Conservation (phyloP, 2,888 invertebrate species). For the Tetragonisca angustula region DNA sequence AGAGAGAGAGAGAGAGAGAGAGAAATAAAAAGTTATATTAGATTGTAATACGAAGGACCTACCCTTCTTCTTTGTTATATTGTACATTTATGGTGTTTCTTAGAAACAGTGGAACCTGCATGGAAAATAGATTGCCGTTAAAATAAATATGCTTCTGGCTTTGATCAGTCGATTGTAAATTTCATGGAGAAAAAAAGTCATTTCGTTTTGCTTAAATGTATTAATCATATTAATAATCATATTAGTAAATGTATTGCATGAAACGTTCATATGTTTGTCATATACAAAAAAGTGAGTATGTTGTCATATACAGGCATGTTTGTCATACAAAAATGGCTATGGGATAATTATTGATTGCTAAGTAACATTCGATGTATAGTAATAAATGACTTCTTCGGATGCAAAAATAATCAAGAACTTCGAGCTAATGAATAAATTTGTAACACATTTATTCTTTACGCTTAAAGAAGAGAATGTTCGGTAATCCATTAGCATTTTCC, state of each 20-base stretch:
- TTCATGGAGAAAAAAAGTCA: slow-evolving; percentile 1
- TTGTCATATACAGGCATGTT: slow-evolving; percentile 11
- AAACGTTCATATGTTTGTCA: slow-evolving; percentile 49
- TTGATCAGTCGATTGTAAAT: slow-evolving; percentile 50
- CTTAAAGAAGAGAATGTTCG: slow-evolving; percentile 23
- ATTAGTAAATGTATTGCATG: slow-evolving; percentile 55
- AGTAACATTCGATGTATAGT: slow-evolving; percentile 45
- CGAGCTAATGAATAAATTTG: background rate
- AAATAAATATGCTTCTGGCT: slow-evolving; percentile 63
- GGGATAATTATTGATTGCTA: slow-evolving; percentile 32
- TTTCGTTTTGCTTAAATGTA: slow-evolving; percentile 53
- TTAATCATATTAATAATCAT: slow-evolving; percentile 35
- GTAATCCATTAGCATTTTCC: slow-evolving; percentile 62
- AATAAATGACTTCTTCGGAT: slow-evolving; percentile 22
- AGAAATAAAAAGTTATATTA: slow-evolving; percentile 42
- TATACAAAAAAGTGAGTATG: slow-evolving; percentile 14
- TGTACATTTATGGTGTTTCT: slow-evolving; percentile 67
- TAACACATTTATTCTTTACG: slow-evolving; percentile 17
- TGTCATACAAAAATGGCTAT: slow-evolving; percentile 21
- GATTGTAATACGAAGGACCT: slow-evolving; percentile 51
- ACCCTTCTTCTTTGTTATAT: slow-evolving; percentile 53
- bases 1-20: background rate
- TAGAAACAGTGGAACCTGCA: slow-evolving; percentile 69
- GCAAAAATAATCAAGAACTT: slow-evolving; percentile 19
- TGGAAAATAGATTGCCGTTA: slow-evolving; percentile 69